phyloP scores from a whole-genome alignment of 2,113 vertebrate species.

The Zosterops lateralis region DNA sequence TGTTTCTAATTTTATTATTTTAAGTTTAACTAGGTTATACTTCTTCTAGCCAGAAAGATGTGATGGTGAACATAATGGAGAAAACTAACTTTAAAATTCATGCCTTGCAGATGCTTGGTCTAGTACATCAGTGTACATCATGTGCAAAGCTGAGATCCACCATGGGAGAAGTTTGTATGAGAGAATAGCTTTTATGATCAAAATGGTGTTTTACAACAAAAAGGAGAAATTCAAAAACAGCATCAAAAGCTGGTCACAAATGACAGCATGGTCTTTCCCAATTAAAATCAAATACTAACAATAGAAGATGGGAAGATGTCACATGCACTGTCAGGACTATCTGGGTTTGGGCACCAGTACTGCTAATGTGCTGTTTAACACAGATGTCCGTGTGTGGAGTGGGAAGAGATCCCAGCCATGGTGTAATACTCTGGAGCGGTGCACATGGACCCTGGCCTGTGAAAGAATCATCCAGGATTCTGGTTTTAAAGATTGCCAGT shows the following conservation, averaged over 20 bases:
- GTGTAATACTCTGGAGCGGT: not conserved
- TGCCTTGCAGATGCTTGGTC: constrained; percentile 66
- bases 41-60: constrained; percentile 57
- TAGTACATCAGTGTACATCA: constrained; percentile 46
- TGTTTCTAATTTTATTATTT: not conserved
- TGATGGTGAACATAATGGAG: constrained; percentile 65
- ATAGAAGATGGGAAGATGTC: not conserved
- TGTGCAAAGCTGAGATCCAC: constrained; percentile 58
- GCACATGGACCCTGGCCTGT: not conserved
- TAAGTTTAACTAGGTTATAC: not conserved
- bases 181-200: not conserved
- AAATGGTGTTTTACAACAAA: not conserved
- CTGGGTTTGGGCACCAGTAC: not conserved
- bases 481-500: not conserved
- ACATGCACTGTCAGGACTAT: not conserved
- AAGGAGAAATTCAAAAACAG: not conserved
- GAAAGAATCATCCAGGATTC: not conserved
- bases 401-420: not conserved
- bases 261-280: not conserved
- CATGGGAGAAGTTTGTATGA: constrained; percentile 13
- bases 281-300: not conserved
- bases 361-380: rapidly evolving
- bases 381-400: not conserved
- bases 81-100: constrained; percentile 68
- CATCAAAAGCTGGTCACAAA: not conserved